Percentiles rank a stretch among this genome's conserved stretches.
Conservation (phyloP, 2,888 invertebrate species). For the Pachycephus smyrnensis region DNA sequence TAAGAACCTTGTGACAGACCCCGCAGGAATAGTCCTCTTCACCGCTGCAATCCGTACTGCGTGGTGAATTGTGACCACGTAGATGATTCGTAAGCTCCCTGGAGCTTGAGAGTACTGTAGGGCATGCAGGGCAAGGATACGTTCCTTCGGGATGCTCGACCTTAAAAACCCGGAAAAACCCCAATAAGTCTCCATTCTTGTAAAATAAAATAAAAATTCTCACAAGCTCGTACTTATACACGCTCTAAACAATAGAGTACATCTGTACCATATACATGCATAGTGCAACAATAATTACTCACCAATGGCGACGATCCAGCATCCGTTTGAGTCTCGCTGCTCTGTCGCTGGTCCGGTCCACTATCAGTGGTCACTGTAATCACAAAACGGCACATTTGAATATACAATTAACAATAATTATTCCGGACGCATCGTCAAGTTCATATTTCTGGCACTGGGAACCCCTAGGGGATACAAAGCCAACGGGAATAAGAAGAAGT, state of each 20-base stretch:
- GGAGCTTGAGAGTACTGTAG: slow-evolving; percentile 46
- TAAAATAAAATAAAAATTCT: not conserved
- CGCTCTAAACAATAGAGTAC: not conserved
- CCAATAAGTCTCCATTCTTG: not conserved
- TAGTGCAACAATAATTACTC: slow-evolving; percentile 25
- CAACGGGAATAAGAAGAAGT: no score
- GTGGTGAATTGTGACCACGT: slow-evolving; percentile 56
- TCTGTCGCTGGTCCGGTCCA: slow-evolving; percentile 45
- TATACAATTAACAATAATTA: not conserved
- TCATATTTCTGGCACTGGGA: no score
- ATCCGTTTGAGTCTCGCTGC: slow-evolving; percentile 47
- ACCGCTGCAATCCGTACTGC: slow-evolving; percentile 55
- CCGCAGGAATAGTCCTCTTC: slow-evolving; percentile 73
- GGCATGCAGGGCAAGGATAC: slow-evolving; percentile 57
- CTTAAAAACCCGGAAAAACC: slow-evolving; percentile 9
- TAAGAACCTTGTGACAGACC: slow-evolving; percentile 78
- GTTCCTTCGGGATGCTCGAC: slow-evolving; percentile 31
- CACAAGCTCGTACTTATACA: not conserved
- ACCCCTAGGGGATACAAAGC: no score
- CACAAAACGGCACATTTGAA: slow-evolving; percentile 12
- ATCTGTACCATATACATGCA: not conserved
- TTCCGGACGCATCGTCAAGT: not conserved
- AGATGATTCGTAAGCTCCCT: slow-evolving; percentile 55
- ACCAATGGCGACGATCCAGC: slow-evolving; percentile 55
- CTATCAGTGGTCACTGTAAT: slow-evolving; percentile 36